These are phyloP conservation scores for Elaphurus davidianus DNA, from an alignment of 2,113 vertebrate species.

Conservation along the genomic window DNA sequence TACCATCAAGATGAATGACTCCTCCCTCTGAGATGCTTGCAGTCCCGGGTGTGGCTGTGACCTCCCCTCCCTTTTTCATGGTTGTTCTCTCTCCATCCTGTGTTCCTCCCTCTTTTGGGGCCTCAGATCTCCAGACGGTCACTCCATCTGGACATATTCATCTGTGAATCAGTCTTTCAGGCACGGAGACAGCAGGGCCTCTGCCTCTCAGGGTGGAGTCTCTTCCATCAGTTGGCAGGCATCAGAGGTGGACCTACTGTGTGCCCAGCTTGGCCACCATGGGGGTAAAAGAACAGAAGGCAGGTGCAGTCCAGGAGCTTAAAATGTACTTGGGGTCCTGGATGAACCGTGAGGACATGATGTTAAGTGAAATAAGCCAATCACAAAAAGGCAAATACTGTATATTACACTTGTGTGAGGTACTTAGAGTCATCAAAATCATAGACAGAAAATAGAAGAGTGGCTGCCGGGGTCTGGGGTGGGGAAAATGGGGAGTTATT, in stretches of 20 bases:
- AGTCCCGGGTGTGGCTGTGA: too few species aligned
- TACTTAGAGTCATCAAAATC: background rate
- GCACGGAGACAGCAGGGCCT: background rate
- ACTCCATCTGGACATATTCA: background rate
- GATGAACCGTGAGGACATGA: background rate
- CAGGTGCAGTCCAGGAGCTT: background rate
- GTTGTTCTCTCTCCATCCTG: background rate
- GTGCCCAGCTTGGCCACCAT: background rate
- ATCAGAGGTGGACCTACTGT: background rate
- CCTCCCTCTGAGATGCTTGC: background rate
- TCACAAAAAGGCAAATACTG: background rate
- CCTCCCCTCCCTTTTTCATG: background rate
- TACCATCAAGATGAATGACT: too few species aligned
- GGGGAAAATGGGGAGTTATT: background rate
- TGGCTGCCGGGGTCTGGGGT: background rate
- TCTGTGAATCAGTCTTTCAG: background rate
- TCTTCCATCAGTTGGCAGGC: background rate
- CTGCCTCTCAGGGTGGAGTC: background rate
- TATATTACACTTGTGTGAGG: background rate
- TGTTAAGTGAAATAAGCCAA: background rate
- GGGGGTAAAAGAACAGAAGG: background rate
- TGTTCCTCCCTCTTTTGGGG: fast-evolving
- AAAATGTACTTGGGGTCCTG: background rate
- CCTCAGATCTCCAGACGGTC: background rate
- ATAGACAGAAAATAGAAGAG: background rate